phyloP scores from a whole-genome alignment of 1,140 invertebrate genomes.

The Eumeta japonica region DNA sequence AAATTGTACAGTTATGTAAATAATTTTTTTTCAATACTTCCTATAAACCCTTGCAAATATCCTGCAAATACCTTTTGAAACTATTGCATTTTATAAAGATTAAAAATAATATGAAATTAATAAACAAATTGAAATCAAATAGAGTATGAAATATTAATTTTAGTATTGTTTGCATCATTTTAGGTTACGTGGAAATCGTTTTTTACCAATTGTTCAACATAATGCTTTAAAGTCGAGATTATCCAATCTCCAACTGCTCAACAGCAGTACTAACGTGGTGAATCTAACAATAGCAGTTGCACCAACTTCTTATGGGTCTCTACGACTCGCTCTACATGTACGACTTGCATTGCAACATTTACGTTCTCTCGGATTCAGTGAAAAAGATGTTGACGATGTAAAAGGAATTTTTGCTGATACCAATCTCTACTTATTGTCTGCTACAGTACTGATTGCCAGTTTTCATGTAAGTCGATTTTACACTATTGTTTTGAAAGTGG shows the following conservation, averaged over 20 bases:
- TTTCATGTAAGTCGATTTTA: constrained; percentile 78
- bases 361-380: constrained; percentile 77
- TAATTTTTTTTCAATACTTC: too few species aligned
- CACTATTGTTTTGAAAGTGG: neutral
- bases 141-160: too few species aligned
- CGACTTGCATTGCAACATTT: constrained; percentile 76
- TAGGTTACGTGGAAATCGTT: constrained; percentile 68
- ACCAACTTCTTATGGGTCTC: constrained; percentile 68
- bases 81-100: too few species aligned
- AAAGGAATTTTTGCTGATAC: constrained; percentile 96
- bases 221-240: constrained; percentile 79
- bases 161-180: too few species aligned
- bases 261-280: constrained; percentile 56
- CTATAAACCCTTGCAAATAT: too few species aligned
- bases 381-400: constrained; percentile 94
- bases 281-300: constrained; percentile 61
- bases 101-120: too few species aligned
- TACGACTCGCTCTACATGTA: constrained; percentile 77
- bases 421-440: constrained; percentile 87
- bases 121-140: too few species aligned
- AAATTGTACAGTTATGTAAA: too few species aligned
- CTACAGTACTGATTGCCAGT: constrained; percentile 89
- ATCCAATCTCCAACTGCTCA: constrained; percentile 69
- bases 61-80: too few species aligned
- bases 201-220: constrained; percentile 80